A percentile compares a stretch with the other conserved stretches of the same genome.
phyloP scores from a whole-genome alignment of 2,113 vertebrate species.

The Psittacula cyanocephala region DNA sequence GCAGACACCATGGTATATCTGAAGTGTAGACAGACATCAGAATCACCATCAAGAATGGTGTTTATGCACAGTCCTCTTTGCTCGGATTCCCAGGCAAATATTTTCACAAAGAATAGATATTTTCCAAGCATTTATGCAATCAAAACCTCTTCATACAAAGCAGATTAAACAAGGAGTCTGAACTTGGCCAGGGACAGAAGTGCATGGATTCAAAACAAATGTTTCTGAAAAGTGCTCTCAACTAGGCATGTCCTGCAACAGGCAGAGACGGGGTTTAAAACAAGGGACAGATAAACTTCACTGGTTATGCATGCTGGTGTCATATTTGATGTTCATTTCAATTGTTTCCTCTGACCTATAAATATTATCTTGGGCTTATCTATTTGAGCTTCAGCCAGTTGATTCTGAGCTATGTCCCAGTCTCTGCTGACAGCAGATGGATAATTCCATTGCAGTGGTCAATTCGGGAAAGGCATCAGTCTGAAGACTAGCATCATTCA shows the following conservation, averaged over 20 bases:
- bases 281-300: not conserved
- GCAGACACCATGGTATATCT: not conserved
- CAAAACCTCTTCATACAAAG: not conserved
- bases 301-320: not conserved
- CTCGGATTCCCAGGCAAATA: not conserved
- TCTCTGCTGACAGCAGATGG: not conserved
- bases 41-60: not conserved
- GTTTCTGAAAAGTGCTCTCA: not conserved
- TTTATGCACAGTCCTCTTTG: not conserved
- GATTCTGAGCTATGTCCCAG: not conserved
- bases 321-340: not conserved
- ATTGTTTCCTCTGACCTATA: conserved; percentile 37
- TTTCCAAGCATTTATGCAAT: not conserved
- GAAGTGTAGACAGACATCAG: not conserved
- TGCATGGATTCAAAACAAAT: rapidly evolving
- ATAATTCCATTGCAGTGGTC: not conserved
- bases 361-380: conserved; percentile 43
- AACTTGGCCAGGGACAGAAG: not conserved
- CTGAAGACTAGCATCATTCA: not conserved
- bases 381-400: conserved; percentile 34
- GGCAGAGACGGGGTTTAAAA: not conserved
- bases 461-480: not conserved
- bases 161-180: not conserved
- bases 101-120: not conserved
- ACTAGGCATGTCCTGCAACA: not conserved